Evolutionary conservation across 2,797 vertebrate species (phyloP), one percentile per base, ranked within the genome.

Genomic region (Hoplostethus mediterraneus): DNA sequence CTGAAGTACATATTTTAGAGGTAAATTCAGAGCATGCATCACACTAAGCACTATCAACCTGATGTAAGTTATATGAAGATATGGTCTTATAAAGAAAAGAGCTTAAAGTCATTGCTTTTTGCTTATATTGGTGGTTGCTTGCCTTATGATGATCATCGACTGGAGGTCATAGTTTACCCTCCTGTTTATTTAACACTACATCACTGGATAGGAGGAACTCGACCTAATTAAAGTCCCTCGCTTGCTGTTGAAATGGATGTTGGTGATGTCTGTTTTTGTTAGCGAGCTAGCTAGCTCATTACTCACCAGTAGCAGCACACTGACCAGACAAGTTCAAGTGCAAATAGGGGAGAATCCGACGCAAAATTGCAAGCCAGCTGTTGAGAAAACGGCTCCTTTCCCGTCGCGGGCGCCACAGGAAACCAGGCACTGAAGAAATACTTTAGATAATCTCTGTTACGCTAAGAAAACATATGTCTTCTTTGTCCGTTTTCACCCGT

Each of bases 251-350:
- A 31, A 30, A 10, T 4, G 28, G 28, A 55, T 33, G 25, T 14
- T 14, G 33, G 10, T 40, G n/a, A 12, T 30, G 4, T 45, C 6
- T 40, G 11, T n/a, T 0, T 36, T 25, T 52, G n/a, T 51, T 21
- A 14, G 25, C 44, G 45, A 40, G 61, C 33, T 25, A 71, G 48
- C 57, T 52, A 30, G 16, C n/a, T 33, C 44, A 71, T 69, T 55
- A 61, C 68, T 72, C 73, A 66, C 21, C 56, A 66, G 69, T 31
- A 77, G 73, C 80, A 82, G 85, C 78, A 75, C 36, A 90, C 90
- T 92, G 84, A 89, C 90, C 85, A 17, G 71, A 71, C 84, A 91
- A 91, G 87, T 92, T 90, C 73, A 86, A 77, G 57, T 7, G 67
- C 65, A 75, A 74, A 80, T 0, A 31, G 73, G 71, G 74, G 68